Percentiles rank a stretch among this genome's conserved stretches.
Evolutionary conservation across 2,888 invertebrate species (phyloP).

Genomic region (Smittia aterrima): DNA sequence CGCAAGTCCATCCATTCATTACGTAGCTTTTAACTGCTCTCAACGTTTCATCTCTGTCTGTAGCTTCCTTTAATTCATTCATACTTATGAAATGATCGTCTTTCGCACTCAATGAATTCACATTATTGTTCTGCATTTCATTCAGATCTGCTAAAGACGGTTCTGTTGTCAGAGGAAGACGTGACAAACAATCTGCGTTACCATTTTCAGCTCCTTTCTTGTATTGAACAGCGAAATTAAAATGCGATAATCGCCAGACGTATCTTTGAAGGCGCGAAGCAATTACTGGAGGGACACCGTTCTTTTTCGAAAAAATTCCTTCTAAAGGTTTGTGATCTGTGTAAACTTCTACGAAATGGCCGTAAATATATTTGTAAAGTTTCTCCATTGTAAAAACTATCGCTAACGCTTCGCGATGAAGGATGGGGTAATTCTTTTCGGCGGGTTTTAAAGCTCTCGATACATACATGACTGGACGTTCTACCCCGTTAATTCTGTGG

Average conservation of each 20-base stretch:
- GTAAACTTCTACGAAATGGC: neutral
- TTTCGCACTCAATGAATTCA: neutral
- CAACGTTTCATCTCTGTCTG: neutral
- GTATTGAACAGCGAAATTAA: neutral
- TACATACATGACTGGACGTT: neutral
- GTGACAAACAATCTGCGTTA: neutral
- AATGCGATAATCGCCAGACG: neutral
- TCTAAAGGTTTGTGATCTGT: neutral
- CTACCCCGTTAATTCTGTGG: neutral
- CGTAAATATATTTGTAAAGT: neutral
- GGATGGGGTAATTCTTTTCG: neutral
- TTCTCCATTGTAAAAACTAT: neutral
- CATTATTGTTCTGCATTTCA: neutral
- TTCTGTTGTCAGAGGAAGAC: neutral
- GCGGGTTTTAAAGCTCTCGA: neutral
- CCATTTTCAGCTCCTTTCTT: neutral
- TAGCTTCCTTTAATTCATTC: neutral
- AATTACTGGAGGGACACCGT: neutral
- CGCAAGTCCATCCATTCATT: neutral
- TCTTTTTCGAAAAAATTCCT: neutral
- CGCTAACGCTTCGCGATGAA: slow-evolving; percentile 6
- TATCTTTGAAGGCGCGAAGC: neutral
- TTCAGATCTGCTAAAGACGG: neutral
- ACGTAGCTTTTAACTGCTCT: neutral
- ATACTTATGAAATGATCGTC: neutral